Evolutionary conservation across 2,113 vertebrate species (phyloP).

Genomic region (Morone saxatilis): DNA sequence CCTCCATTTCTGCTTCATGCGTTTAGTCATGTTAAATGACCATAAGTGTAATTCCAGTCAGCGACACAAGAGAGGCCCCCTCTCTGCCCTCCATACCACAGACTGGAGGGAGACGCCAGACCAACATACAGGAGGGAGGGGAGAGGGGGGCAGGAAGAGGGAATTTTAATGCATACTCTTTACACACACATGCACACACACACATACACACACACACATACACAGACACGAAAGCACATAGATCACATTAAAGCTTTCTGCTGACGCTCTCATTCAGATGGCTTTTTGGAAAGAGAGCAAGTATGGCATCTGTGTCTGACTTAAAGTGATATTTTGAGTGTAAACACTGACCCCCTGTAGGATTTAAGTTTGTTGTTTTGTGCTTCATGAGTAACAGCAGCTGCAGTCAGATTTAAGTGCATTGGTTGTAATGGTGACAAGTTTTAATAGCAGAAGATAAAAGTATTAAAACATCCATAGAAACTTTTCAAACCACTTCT

Average conservation of each 20-base stretch:
- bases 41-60: conserved; percentile 79
- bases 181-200: conserved; percentile 17
- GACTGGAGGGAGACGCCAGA: conserved; percentile 73
- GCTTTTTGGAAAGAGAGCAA: conserved; percentile 47
- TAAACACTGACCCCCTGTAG: conserved; percentile 17
- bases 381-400: conserved; percentile 26
- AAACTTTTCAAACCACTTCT: neutral
- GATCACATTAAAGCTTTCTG: conserved; percentile 63
- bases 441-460: neutral
- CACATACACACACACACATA: conserved; percentile 2
- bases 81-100: conserved; percentile 75
- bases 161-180: conserved; percentile 64
- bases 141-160: conserved; percentile 42
- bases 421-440: neutral
- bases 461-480: neutral
- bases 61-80: conserved; percentile 71
- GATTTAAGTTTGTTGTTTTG: conserved; percentile 23
- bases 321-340: conserved; percentile 22
- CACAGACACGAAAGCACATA: conserved; percentile 22
- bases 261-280: conserved; percentile 50
- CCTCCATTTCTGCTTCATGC: conserved; percentile 52
- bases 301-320: conserved; percentile 18
- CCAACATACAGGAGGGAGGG: conserved; percentile 28
- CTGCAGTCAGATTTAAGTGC: neutral
- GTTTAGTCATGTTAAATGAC: conserved; percentile 72